Evolutionary conservation across 2,113 vertebrate species (phyloP).

Genomic region (Hipposideros armiger): DNA sequence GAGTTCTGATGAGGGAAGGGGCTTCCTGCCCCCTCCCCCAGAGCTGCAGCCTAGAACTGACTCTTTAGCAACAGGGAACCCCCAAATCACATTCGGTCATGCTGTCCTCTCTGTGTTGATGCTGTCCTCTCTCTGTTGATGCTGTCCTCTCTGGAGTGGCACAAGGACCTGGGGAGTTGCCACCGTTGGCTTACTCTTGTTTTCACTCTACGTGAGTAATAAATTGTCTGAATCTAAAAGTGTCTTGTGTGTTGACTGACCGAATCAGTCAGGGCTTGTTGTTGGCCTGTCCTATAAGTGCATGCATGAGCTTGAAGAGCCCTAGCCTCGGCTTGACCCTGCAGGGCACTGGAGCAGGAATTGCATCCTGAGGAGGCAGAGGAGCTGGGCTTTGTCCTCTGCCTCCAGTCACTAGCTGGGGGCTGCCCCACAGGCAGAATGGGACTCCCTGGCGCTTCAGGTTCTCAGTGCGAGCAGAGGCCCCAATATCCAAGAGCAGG

Average conservation of each 20-base stretch:
- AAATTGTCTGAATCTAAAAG: background rate
- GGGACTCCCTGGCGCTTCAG: background rate
- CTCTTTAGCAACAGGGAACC: background rate
- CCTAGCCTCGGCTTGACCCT: background rate
- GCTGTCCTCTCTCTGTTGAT: background rate
- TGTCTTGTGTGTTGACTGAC: background rate
- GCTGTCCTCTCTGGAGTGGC: background rate
- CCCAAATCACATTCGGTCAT: background rate
- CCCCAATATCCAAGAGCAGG: background rate
- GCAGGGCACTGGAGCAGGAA: background rate
- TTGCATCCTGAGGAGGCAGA: background rate
- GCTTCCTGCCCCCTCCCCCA: background rate
- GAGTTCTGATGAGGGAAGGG: background rate
- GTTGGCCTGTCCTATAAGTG: background rate
- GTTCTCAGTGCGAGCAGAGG: background rate
- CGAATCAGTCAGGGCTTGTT: background rate
- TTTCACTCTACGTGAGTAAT: background rate
- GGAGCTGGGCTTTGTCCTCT: background rate
- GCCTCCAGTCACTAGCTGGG: background rate
- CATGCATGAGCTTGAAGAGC: background rate
- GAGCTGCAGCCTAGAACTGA: background rate
- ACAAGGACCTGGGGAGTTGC: background rate
- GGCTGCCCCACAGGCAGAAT: background rate
- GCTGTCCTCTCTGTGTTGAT: background rate
- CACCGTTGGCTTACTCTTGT: background rate